phyloP scores from a whole-genome alignment of 2,797 vertebrate species.

The Prunella strophiata region DNA sequence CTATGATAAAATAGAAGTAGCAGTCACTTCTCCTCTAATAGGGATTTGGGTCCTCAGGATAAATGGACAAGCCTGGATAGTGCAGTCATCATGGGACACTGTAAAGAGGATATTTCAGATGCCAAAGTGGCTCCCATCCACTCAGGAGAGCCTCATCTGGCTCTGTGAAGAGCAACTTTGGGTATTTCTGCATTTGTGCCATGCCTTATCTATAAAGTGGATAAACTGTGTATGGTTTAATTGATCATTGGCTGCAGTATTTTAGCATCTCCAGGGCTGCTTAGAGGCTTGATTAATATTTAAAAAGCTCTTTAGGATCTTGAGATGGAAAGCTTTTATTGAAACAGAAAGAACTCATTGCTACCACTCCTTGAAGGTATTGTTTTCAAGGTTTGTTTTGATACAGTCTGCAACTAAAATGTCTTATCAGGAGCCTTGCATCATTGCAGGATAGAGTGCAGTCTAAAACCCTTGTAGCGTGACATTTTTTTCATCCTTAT shows the following conservation, averaged over 20 bases:
- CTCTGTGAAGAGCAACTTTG: not conserved
- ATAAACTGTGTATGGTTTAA: constrained; percentile 40
- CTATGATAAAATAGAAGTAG: constrained; percentile 40
- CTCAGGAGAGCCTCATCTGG: not conserved
- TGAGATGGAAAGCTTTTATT: constrained; percentile 52
- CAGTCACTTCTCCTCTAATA: not conserved
- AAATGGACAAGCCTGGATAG: constrained; percentile 16
- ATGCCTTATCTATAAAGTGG: constrained; percentile 25
- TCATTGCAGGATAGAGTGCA: not conserved
- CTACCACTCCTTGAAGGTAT: constrained; percentile 8
- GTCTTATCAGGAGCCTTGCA: not conserved
- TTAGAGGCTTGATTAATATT: constrained; percentile 63
- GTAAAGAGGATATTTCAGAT: constrained; percentile 29
- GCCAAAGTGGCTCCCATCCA: constrained; percentile 1
- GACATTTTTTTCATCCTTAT: not conserved
- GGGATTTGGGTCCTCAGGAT: constrained; percentile 9
- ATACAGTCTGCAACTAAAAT: not conserved
- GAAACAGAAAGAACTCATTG: constrained; percentile 42
- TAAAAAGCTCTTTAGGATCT: constrained; percentile 55
- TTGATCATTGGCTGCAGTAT: constrained; percentile 57
- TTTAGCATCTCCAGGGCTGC: constrained; percentile 49
- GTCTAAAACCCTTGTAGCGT: not conserved
- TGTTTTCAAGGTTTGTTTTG: constrained; percentile 47
- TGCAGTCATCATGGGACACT: not conserved
- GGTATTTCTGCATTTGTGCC: not conserved